Evolutionary conservation across 2,888 invertebrate genomes (phyloP), one percentile per base, ranked within the genome.

Genomic region (Apamea epomidion): DNA sequence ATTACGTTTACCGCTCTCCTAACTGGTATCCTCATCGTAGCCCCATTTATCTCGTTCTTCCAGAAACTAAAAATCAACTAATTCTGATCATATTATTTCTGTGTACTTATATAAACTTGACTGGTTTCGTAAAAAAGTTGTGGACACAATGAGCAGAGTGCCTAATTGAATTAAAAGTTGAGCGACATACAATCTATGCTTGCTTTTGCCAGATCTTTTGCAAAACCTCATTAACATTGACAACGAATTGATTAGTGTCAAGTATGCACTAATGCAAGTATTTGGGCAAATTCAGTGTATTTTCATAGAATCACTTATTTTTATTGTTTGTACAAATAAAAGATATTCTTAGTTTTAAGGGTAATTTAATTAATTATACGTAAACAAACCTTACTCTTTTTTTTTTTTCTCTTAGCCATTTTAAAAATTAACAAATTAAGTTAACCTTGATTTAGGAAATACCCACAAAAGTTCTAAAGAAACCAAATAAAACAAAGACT

Each of bases 11-110:
- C 91, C 1, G 92, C 90, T 10, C 78, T 88, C 1, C 88, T 92
- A 18, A 89, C 92, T 2, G 85, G 91, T 5, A 88, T 94, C n/a
- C 88, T 94, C 14, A 93, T 94, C 42, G 83, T 94, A n/a, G 91
- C 92, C 21, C 95, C 95, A 0, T 72, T 91, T 5, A 82, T 93
- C n/a, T 90, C 91, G 3, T 93, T 94, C 70, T 91, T 82, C 64
- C 87, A 76, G 2, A 94, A 93, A 78, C 67, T 86, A 12, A 85
- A 84, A 65, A 67, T 32, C 18, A 78, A 67, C 42, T 84, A 84
- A 29, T n/a, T 29, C 3, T 58, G 3, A 71, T 51, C 7, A 29
- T 68, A 18, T 29, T 21, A 12, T 68, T n/a, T 29, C n/a, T 54
- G n/a, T n/a, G 64, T 16, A 48, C 12, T 42, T 68, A 18, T 21